Base-by-base conservation (phyloP, 2,797 vertebrate species). In the Scarus forsteni region DNA sequence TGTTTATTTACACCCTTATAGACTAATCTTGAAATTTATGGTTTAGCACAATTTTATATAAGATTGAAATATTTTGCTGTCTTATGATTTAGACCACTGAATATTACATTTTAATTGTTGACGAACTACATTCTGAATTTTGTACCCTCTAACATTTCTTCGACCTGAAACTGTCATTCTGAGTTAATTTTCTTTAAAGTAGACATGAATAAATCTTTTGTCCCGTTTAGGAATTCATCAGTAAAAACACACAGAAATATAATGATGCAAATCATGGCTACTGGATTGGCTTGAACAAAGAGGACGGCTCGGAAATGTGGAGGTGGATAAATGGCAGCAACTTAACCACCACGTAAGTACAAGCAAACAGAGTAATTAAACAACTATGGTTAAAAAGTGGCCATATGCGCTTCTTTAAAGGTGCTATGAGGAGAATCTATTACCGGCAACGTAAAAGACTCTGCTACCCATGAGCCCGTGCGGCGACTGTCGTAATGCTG, bases 221-320 rank as follows among this genome's bases (percentile, higher is more conserved):
- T 42, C 1, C 48, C 9, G n/a, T 70, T 38, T 10, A 93, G 94
- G 84, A 85, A 63, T 94, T 94, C 60, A 80, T 94, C 72, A 87
- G n/a, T n/a, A 88, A 86, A 36, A 51, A 89, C 34, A 86, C 18
- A 0, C 0, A 10, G 6, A 0, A 0, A 8, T 91, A 88, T 19
- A 0, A 8, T 5, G 64, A 87, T 4, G 0, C 1, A 0, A 10
- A 2, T 0, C 57, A 90, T 0, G 90, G 89, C 3, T 94, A 92
- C 60, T 94, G 93, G 93, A 92, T 91, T 8, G 92, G 92, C 15
- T 64, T 93, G 46, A 71, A 0, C 0, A 27, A 27, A 0, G 3
- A 4, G 1, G 1, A 34, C 4, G 0, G 0, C 0, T 16, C 0
- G 6, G 5, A 8, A 1, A n/a, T 0, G 0, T 86, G 88, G 89